phyloP scores from a whole-genome alignment of 2,113 vertebrate genomes.

The Saccopteryx bilineata region DNA sequence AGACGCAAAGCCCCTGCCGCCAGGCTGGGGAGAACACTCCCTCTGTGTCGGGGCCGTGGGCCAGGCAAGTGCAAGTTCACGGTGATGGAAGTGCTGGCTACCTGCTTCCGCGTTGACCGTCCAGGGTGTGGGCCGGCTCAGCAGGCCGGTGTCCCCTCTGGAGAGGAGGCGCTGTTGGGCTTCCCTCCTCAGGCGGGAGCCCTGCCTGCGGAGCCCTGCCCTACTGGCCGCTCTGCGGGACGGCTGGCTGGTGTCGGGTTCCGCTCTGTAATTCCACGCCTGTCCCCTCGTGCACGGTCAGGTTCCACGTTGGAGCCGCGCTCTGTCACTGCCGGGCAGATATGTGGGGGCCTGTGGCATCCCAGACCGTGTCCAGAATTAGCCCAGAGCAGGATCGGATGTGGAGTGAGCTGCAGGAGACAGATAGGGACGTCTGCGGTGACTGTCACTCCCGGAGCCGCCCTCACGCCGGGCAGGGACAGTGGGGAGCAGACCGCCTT shows the following conservation, averaged over 20 bases:
- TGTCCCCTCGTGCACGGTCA: fast-evolving
- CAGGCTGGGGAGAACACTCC: fast-evolving
- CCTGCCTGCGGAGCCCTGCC: not conserved
- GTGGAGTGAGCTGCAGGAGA: not conserved
- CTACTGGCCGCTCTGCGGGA: not conserved
- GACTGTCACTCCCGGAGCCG: not conserved
- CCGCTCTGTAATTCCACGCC: conserved; percentile 66
- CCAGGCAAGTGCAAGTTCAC: fast-evolving
- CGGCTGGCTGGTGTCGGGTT: fast-evolving
- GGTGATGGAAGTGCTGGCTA: fast-evolving
- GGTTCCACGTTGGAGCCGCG: not conserved
- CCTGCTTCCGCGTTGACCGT: fast-evolving
- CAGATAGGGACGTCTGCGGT: not conserved
- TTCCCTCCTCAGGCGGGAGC: fast-evolving
- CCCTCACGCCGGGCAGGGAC: not conserved
- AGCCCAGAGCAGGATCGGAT: not conserved
- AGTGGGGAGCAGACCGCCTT: not conserved
- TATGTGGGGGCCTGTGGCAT: not conserved
- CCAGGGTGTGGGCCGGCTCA: fast-evolving
- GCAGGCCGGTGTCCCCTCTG: too few relatives aligned
- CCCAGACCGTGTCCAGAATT: not conserved
- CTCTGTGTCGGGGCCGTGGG: not conserved
- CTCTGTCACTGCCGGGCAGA: not conserved
- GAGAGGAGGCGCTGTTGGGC: fast-evolving
- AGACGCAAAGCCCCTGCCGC: fast-evolving